Base-by-base conservation (phyloP, 2,797 vertebrate species). In the Spatula clypeata region DNA sequence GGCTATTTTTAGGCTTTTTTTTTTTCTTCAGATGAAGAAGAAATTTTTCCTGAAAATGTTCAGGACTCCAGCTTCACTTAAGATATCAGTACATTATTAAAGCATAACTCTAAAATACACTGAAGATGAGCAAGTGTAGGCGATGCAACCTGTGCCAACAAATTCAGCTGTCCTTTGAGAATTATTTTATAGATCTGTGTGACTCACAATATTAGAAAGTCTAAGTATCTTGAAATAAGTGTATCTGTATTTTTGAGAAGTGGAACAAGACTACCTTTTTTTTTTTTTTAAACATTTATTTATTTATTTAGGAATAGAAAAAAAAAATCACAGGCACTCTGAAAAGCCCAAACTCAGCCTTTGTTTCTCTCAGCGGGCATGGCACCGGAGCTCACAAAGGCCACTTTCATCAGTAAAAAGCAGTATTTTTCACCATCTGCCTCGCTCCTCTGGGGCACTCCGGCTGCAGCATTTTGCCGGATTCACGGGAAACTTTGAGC, bases 401-500 rank as follows among this genome's bases (percentile, higher is more conserved):
- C 20, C 54, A 34, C 55, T 66, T 40, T 44, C 23, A 42, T 51
- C 3, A 13, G 17, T 6, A 8, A 40, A 77, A 57, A 36, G 2
- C 0, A 4, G 8, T 14, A 8, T 62, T 77, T 86, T n/a, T 53
- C 79, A 55, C 77, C 83, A 73, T 38, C 85, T 94, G 87, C 73
- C 58, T 70, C 44, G 2, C 40, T 88, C 55, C 87, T 90, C 65
- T 8, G 1, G 69, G 54, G 61, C 60, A 47, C 75, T 69, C 80
- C 32, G 29, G 58, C 88, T 67, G 79, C 84, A 76, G 47, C 27
- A 57, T 86, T 90, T 84, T 32, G 65, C 70, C 74, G 8, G 15
- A 91, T 86, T 89, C 93, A 75, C 65, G 57, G n/a, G 87, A 97
- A 98, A 98, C 96, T 98, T 98, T 94, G 77, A 87, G 67, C 32